These are phyloP conservation scores for Eupsilia transversa DNA, from an alignment of 2,888 invertebrate species.

Conservation along the genomic window DNA sequence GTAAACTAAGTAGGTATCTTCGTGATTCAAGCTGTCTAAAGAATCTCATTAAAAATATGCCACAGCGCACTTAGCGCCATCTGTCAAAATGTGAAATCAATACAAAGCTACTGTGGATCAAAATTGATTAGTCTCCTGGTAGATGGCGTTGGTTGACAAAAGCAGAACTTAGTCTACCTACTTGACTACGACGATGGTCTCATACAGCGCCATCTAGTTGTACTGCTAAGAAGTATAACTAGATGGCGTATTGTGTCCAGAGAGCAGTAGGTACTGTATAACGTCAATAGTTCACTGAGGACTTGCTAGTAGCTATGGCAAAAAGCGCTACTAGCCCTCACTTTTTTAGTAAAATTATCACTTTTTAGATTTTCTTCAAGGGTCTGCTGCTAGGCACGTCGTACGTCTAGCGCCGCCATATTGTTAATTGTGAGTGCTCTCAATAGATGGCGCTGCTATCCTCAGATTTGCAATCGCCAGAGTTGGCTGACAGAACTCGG, in stretches of 20 bases:
- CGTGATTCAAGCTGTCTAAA: not conserved
- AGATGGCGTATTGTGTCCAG: too few relatives aligned
- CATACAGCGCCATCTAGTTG: constrained; percentile 19
- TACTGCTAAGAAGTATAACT: not conserved
- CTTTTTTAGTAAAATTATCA: not conserved
- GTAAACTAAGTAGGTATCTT: not conserved
- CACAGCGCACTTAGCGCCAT: not conserved
- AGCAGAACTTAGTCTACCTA: not conserved
- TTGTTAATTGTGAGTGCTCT: not conserved
- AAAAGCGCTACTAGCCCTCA: not conserved
- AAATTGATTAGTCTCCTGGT: not conserved
- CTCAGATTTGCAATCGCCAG: not conserved
- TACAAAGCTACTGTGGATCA: too few relatives aligned
- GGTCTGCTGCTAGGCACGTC: too few relatives aligned
- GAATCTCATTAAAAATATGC: not conserved
- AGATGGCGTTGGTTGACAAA: constrained; percentile 29
- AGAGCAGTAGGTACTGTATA: too few relatives aligned
- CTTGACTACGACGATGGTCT: not conserved
- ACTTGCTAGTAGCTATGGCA: too few relatives aligned
- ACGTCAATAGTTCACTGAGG: not conserved
- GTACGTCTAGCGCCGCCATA: not conserved
- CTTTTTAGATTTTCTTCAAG: not conserved
- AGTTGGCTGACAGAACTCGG: not conserved
- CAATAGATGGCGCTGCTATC: constrained; percentile 44
- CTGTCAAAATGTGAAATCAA: not conserved